Percentiles rank a stretch among this genome's conserved stretches.
Conservation (phyloP, 2,113 vertebrate genomes). For the Polypterus senegalus region DNA sequence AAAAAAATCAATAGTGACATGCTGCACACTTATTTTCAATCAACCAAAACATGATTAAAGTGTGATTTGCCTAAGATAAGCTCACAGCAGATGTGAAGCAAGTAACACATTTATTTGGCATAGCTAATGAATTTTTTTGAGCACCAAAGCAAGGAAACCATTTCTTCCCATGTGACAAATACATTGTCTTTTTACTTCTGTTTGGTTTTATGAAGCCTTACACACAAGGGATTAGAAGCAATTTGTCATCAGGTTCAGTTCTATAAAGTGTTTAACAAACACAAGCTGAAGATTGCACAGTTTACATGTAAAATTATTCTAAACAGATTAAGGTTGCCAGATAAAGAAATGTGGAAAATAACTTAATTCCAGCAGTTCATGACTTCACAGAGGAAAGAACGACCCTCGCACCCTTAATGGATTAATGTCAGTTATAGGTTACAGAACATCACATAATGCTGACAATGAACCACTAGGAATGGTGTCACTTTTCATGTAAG, state of each 20-base stretch:
- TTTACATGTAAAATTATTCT: slow-evolving; percentile 54
- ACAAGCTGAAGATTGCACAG: slow-evolving; percentile 35
- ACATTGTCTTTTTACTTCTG: too few species aligned
- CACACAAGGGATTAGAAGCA: slow-evolving; percentile 38
- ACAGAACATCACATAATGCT: slow-evolving; percentile 50
- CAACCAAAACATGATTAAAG: too few species aligned
- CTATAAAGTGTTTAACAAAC: slow-evolving; percentile 34
- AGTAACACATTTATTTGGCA: too few species aligned
- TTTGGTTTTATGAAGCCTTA: neutral
- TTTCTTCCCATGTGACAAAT: too few species aligned
- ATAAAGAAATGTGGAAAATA: slow-evolving; percentile 58
- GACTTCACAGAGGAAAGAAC: slow-evolving; percentile 57
- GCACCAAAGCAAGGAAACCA: too few species aligned
- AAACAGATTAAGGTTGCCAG: slow-evolving; percentile 40
- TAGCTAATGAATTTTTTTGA: too few species aligned
- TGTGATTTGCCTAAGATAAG: too few species aligned
- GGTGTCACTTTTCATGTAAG: slow-evolving; percentile 47
- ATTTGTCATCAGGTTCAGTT: slow-evolving; percentile 48
- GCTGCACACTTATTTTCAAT: too few species aligned
- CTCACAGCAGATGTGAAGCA: too few species aligned
- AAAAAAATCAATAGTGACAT: too few species aligned
- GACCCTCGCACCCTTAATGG: slow-evolving; percentile 61
- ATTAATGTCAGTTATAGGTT: slow-evolving; percentile 45
- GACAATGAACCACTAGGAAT: slow-evolving; percentile 37
- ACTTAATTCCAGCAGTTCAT: slow-evolving; percentile 64